Conservation (phyloP, 2,888 invertebrate genomes). For the Pantelozetes paolii region DNA sequence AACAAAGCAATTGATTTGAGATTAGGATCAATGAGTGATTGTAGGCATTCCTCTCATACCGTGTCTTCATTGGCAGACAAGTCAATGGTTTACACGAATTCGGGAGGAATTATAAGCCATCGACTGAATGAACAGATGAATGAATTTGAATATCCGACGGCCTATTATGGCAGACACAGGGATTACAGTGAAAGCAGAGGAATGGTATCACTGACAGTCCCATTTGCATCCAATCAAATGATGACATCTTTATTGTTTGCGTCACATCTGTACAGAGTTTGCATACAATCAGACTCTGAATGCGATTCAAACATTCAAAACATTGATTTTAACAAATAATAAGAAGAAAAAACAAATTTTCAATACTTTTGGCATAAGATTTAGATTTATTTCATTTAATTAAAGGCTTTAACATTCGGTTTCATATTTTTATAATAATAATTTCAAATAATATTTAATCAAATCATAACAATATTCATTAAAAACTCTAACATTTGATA, state of each 20-base stretch:
- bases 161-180: not conserved
- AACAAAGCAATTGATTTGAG: slow-evolving; percentile 6
- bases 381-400: not conserved
- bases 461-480: too few relatives aligned
- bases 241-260: slow-evolving; percentile 27
- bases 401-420: not conserved
- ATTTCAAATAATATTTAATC: too few relatives aligned
- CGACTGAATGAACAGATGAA: not conserved
- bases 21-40: not conserved
- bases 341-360: not conserved
- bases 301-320: not conserved
- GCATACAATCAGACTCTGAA: slow-evolving; percentile 9
- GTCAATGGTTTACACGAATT: slow-evolving; percentile 8
- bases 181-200: not conserved
- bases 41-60: not conserved
- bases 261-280: not conserved
- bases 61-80: not conserved
- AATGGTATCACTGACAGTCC: not conserved
- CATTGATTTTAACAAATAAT: slow-evolving; percentile 15
- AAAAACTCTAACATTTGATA: too few relatives aligned
- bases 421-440: too few relatives aligned
- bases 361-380: not conserved
- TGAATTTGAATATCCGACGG: slow-evolving; percentile 26
- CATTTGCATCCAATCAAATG: slow-evolving; percentile 25
- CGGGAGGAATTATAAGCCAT: slow-evolving; percentile 9